phyloP scores from a whole-genome alignment of 2,113 vertebrate species.

The Puma concolor region DNA sequence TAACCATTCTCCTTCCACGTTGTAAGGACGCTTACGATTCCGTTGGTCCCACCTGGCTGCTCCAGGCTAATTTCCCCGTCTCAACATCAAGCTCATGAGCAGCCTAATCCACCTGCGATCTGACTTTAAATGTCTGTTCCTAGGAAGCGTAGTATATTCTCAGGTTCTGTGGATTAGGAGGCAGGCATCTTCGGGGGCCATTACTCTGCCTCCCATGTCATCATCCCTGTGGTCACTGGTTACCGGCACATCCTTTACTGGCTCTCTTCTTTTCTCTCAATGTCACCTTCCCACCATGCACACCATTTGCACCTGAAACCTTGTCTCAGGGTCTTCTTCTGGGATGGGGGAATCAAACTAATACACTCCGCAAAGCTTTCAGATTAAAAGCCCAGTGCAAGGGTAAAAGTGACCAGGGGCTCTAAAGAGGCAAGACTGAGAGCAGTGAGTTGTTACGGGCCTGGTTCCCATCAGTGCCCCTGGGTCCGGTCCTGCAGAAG shows the following conservation, averaged over 20 bases:
- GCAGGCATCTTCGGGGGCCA: not conserved
- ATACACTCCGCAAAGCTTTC: not conserved
- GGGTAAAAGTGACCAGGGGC: not conserved
- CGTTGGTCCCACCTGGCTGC: not conserved
- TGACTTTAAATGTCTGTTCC: not conserved
- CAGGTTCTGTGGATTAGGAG: not conserved
- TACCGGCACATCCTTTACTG: not conserved
- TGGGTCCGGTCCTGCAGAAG: not conserved
- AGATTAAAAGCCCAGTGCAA: not conserved
- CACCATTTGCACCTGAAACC: not conserved
- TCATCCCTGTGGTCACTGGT: not conserved
- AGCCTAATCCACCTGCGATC: not conserved
- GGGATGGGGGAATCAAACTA: not conserved
- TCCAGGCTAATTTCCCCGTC: not conserved
- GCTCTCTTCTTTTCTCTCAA: not conserved
- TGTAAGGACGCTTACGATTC: not conserved
- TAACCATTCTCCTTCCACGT: not conserved
- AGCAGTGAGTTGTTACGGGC: not conserved
- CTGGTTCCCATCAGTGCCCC: fast-evolving
- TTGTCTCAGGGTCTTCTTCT: not conserved
- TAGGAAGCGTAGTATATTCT: fast-evolving
- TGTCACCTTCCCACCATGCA: not conserved
- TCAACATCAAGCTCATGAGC: not conserved
- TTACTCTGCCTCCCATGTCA: fast-evolving
- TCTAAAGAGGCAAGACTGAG: not conserved